phyloP scores from a whole-genome alignment of 2,888 invertebrate species.

The Formica aserva region DNA sequence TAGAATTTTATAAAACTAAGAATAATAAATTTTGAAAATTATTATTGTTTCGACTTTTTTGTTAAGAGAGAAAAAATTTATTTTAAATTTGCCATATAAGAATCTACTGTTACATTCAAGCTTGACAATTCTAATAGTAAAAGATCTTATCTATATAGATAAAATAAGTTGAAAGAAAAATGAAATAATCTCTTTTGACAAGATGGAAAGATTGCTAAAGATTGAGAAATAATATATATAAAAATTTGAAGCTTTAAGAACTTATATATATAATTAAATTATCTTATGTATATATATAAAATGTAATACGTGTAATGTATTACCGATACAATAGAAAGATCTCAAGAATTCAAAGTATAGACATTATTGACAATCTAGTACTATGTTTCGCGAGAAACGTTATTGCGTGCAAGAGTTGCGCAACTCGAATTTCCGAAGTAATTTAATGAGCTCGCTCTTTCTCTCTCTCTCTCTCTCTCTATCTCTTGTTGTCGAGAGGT shows the following conservation, averaged over 20 bases:
- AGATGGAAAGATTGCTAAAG: neutral
- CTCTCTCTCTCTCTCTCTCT: neutral
- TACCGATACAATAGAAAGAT: neutral
- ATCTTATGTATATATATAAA: neutral
- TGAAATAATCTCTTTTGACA: neutral
- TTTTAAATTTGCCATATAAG: neutral
- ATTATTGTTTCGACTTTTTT: neutral
- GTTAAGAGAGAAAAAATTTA: neutral
- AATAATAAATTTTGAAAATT: neutral
- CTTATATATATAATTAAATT: neutral
- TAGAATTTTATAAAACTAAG: neutral
- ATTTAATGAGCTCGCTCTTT: conserved; percentile 7
- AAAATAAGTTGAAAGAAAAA: neutral
- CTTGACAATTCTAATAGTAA: neutral
- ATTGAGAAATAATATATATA: neutral
- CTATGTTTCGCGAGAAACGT: neutral
- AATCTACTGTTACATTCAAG: neutral
- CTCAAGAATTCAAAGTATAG: neutral
- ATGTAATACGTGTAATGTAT: neutral
- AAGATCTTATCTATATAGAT: neutral
- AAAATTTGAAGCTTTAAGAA: neutral
- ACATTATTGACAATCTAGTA: neutral
- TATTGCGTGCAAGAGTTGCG: neutral
- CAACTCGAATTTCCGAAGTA: neutral
- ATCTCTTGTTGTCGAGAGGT: too few species aligned